phyloP scores from a whole-genome alignment of 1,140 invertebrate genomes.

The Caenorhabditis remanei region DNA sequence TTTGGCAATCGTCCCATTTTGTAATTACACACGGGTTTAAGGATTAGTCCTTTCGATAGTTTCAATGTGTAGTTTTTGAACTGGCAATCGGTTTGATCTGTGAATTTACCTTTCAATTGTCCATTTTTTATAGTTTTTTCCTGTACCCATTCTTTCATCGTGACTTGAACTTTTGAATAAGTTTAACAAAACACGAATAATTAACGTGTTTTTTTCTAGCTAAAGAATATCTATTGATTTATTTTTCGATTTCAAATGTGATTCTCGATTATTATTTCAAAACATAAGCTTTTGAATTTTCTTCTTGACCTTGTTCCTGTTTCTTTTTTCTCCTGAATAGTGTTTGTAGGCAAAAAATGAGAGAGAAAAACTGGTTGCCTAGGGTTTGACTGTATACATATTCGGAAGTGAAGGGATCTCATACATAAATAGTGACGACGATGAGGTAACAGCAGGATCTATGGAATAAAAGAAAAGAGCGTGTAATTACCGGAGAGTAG shows the following conservation, averaged over 20 bases:
- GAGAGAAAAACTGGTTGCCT: constrained; percentile 35
- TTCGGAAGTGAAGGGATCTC: constrained; percentile 51
- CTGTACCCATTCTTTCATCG: not conserved
- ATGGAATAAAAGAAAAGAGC: constrained; percentile 34
- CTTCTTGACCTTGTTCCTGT: constrained; percentile 9
- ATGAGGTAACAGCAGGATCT: constrained; percentile 37
- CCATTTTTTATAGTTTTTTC: not conserved
- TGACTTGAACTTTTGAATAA: not conserved
- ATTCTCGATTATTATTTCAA: too few species aligned
- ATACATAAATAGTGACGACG: constrained; percentile 37
- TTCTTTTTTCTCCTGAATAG: not conserved
- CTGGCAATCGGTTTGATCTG: not conserved
- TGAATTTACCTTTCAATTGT: not conserved
- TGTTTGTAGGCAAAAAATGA: not conserved
- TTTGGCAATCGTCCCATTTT: not conserved
- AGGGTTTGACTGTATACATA: constrained; percentile 35
- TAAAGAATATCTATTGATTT: too few species aligned
- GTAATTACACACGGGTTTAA: not conserved
- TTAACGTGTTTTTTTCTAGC: too few species aligned
- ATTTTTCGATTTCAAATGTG: too few species aligned
- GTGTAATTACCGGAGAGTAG: constrained; percentile 40
- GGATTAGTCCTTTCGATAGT: constrained; percentile 1
- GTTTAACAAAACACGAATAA: not conserved
- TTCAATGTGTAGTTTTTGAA: not conserved
- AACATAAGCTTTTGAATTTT: too few species aligned